Conservation (phyloP, 2,797 vertebrate species). For the Pangasius djambal region DNA sequence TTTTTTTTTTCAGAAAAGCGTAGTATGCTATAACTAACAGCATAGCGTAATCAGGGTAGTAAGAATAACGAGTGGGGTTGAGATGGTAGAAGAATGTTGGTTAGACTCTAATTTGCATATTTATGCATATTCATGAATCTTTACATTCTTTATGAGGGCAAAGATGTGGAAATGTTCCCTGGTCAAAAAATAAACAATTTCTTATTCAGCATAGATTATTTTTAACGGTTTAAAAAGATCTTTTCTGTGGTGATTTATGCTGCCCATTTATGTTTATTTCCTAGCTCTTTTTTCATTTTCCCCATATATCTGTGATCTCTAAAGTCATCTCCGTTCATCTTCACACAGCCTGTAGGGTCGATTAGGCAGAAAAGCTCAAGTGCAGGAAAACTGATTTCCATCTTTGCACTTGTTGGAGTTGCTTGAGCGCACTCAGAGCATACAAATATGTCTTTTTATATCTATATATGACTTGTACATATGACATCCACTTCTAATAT, state of each 20-base stretch:
- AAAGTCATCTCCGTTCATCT: slow-evolving; percentile 13
- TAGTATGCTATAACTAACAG: background rate
- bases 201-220: background rate
- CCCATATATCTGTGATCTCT: background rate
- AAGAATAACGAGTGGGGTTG: background rate
- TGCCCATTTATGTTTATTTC: slow-evolving; percentile 15
- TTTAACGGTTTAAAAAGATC: slow-evolving; percentile 2
- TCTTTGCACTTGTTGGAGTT: slow-evolving; percentile 16
- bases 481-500: background rate
- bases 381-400: background rate
- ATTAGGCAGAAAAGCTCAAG: slow-evolving; percentile 15
- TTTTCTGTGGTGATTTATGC: background rate
- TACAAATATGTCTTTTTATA: slow-evolving; percentile 8
- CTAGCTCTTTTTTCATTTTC: background rate
- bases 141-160: background rate
- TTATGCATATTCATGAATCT: slow-evolving; percentile 4
- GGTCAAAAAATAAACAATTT: background rate
- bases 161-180: background rate
- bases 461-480: slow-evolving; percentile 14
- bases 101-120: background rate
- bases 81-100: background rate
- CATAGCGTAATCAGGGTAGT: no score
- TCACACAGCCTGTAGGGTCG: background rate
- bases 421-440: background rate
- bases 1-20: background rate